These are phyloP conservation scores for Budorcas taxicolor DNA, from an alignment of 2,113 vertebrate species.

Conservation along the genomic window DNA sequence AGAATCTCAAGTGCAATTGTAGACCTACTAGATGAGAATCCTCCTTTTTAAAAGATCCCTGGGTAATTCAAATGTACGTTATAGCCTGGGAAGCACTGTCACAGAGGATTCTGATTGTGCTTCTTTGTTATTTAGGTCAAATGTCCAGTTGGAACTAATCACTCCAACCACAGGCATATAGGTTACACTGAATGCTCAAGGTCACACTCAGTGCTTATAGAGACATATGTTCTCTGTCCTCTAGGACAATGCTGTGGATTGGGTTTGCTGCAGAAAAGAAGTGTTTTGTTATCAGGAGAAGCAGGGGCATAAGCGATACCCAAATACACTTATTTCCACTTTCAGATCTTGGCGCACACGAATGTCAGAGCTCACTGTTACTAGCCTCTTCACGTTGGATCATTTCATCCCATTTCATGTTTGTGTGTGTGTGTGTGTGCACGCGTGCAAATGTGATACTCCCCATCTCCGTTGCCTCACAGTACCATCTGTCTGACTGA, in stretches of 20 bases:
- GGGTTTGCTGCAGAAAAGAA: not conserved
- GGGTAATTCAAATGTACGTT: not conserved
- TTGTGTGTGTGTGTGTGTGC: not conserved
- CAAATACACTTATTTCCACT: not conserved
- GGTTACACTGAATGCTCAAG: not conserved
- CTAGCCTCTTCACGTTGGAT: not conserved
- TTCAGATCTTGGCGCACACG: not conserved
- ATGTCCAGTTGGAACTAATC: not conserved
- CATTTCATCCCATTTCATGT: not conserved
- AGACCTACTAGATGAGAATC: not conserved
- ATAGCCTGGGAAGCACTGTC: not conserved
- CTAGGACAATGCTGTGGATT: not conserved
- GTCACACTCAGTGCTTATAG: not conserved
- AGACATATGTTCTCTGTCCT: not conserved
- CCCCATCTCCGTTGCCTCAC: not conserved
- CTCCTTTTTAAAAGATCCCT: not conserved
- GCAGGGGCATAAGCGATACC: not conserved
- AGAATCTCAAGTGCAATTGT: not conserved
- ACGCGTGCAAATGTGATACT: not conserved
- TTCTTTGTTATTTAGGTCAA: not conserved
- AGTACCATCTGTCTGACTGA: slow-evolving; percentile 52
- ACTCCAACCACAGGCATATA: not conserved
- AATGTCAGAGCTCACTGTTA: not conserved
- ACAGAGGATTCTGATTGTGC: not conserved
- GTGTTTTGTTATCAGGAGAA: not conserved